These are phyloP conservation scores for Eutolmus rufibarbis DNA, from an alignment of 2,888 invertebrate species.

Conservation along the genomic window DNA sequence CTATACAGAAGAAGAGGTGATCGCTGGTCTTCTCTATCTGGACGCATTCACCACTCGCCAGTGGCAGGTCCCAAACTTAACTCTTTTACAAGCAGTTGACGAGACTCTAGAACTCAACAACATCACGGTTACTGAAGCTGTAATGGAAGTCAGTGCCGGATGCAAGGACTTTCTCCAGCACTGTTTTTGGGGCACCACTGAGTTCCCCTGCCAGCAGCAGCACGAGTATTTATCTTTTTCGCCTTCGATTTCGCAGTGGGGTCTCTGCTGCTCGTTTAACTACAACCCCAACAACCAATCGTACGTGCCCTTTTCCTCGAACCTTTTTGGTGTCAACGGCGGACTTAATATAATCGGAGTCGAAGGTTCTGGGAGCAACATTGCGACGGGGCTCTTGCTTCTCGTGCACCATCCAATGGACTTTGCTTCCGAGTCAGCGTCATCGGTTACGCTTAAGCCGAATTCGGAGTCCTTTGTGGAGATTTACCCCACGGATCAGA, in stretches of 20 bases:
- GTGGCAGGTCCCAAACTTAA: conserved; percentile 52
- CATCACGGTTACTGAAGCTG: conserved; percentile 57
- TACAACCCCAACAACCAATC: conserved; percentile 59
- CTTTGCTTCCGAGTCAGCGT: conserved; percentile 58
- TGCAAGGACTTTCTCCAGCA: conserved; percentile 59
- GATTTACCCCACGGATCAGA: conserved; percentile 59
- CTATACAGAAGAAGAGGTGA: conserved; percentile 52
- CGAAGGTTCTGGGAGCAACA: conserved; percentile 58
- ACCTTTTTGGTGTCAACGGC: conserved; percentile 59
- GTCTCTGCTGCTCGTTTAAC: conserved; percentile 62
- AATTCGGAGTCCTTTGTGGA: conserved; percentile 60
- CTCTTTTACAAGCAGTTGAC: conserved; percentile 54
- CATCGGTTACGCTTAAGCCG: conserved; percentile 58
- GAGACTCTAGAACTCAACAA: conserved; percentile 56
- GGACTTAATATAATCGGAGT: conserved; percentile 58
- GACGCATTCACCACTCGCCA: conserved; percentile 60
- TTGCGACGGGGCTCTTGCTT: conserved; percentile 59
- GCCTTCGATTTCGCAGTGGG: conserved; percentile 57
- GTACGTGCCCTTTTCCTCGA: conserved; percentile 58
- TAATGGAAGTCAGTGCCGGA: conserved; percentile 56
- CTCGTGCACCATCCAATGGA: conserved; percentile 61
- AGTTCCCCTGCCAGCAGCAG: conserved; percentile 58
- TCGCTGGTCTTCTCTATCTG: conserved; percentile 56
- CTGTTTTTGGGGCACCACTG: conserved; percentile 59
- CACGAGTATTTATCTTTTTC: conserved; percentile 58